Conservation (phyloP, 92 coral and sea anemone genomes). For the Porites divaricata region DNA sequence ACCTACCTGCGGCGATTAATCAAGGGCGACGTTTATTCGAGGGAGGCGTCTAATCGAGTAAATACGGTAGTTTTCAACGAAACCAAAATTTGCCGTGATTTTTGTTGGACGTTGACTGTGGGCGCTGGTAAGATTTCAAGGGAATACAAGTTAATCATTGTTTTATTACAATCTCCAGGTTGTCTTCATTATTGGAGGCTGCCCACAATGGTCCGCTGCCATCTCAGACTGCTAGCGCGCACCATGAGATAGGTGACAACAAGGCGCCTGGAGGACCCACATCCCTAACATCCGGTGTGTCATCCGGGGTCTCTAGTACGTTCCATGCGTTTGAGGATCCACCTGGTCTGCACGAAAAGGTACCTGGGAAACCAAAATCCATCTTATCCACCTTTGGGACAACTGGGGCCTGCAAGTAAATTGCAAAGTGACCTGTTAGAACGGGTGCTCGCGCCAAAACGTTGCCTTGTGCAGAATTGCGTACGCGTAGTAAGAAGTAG, state of each 20-base stretch:
- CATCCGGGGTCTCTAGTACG: slow-evolving; percentile 58
- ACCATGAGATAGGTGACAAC: slow-evolving; percentile 84
- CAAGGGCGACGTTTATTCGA: too few relatives aligned
- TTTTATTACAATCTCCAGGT: slow-evolving; percentile 40
- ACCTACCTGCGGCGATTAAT: too few relatives aligned
- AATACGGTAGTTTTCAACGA: too few relatives aligned
- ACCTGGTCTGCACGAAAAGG: slow-evolving; percentile 99
- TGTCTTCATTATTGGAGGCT: slow-evolving; percentile 86
- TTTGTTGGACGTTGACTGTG: too few relatives aligned
- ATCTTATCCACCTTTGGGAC: too few relatives aligned
- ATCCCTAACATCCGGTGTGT: slow-evolving; percentile 74
- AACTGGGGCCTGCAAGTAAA: too few relatives aligned
- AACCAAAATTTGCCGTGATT: background rate
- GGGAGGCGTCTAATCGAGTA: too few relatives aligned
- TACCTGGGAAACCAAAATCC: slow-evolving; percentile 2
- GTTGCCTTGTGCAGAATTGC: too few relatives aligned
- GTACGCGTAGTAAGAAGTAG: too few relatives aligned
- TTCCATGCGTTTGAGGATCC: slow-evolving; percentile 96
- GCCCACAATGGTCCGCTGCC: slow-evolving; percentile 75
- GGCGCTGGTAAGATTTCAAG: too few relatives aligned
- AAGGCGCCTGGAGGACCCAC: slow-evolving; percentile 98
- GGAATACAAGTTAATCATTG: background rate
- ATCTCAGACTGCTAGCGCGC: slow-evolving; percentile 56
- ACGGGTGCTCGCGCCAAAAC: too few relatives aligned
- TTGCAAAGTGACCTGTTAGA: too few relatives aligned